Evolutionary conservation across 2,113 vertebrate species (phyloP).

Genomic region (Leiothrix lutea): DNA sequence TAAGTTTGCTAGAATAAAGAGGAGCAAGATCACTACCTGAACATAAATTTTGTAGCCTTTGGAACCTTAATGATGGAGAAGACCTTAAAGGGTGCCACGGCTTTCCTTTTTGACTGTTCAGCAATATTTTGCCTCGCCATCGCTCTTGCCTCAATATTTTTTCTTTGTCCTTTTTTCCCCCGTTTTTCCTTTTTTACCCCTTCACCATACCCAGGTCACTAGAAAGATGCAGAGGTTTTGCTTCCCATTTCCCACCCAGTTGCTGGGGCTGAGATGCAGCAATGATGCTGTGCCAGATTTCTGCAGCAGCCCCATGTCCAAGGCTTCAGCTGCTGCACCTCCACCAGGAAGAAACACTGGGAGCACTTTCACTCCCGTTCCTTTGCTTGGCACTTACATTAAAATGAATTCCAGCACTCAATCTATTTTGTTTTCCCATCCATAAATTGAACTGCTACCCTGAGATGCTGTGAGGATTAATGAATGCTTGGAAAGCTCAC

Average conservation of each 20-base stretch:
- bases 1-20: neutral
- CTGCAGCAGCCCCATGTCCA: neutral
- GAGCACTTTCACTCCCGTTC: neutral
- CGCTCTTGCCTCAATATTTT: accelerated
- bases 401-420: neutral
- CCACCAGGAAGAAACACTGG: neutral
- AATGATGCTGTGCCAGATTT: neutral
- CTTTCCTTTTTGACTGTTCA: neutral
- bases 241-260: neutral
- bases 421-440: constrained; percentile 46
- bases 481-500: constrained; percentile 29
- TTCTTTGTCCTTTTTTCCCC: accelerated
- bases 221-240: neutral
- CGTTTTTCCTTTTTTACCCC: accelerated
- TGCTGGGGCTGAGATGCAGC: neutral
- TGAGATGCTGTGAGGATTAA: constrained; percentile 42
- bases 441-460: constrained; percentile 36
- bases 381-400: neutral
- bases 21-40: neutral
- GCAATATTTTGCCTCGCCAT: neutral
- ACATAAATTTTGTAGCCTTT: neutral
- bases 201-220: too few species aligned
- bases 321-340: neutral
- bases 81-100: neutral
- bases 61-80: neutral